phyloP scores from a whole-genome alignment of 2,797 vertebrate species.

The Pelobates cultripes region DNA sequence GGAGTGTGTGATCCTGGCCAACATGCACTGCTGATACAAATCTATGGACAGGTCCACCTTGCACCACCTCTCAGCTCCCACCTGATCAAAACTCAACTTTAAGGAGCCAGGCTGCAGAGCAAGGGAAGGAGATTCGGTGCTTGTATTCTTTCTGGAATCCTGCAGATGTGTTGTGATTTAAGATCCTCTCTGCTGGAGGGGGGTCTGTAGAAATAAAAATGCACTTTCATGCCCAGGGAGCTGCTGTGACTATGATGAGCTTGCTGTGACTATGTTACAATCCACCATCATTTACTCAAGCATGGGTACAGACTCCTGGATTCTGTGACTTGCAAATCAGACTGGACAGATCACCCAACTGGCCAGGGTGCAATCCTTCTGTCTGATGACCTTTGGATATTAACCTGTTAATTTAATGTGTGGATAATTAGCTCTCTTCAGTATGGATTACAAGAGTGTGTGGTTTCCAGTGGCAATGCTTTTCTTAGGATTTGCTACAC shows the following conservation, averaged over 20 bases:
- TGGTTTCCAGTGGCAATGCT: constrained; percentile 55
- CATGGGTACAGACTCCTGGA: constrained; percentile 20
- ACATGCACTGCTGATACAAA: not conserved
- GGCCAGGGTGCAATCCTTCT: not conserved
- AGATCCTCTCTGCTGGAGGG: not conserved
- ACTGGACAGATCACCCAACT: not conserved
- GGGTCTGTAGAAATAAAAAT: constrained; percentile 2
- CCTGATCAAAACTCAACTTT: constrained; percentile 25
- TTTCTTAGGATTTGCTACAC: constrained; percentile 44
- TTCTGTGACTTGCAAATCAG: not conserved
- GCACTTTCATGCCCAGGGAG: constrained; percentile 8
- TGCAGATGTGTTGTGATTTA: not conserved
- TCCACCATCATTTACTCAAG: not conserved
- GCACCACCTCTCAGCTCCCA: constrained; percentile 15
- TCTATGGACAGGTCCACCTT: constrained; percentile 28
- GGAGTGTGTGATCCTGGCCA: not conserved
- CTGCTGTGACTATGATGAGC: not conserved
- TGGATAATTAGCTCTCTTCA: not conserved
- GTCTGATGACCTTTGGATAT: constrained; percentile 7
- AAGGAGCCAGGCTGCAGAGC: not conserved
- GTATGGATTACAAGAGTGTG: constrained; percentile 57
- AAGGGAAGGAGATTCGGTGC: not conserved
- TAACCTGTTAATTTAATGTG: not conserved
- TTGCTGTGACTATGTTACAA: not conserved
- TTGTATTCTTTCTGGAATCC: no score